Conservation (phyloP, 2,888 invertebrate species). For the Sesamia inferens region DNA sequence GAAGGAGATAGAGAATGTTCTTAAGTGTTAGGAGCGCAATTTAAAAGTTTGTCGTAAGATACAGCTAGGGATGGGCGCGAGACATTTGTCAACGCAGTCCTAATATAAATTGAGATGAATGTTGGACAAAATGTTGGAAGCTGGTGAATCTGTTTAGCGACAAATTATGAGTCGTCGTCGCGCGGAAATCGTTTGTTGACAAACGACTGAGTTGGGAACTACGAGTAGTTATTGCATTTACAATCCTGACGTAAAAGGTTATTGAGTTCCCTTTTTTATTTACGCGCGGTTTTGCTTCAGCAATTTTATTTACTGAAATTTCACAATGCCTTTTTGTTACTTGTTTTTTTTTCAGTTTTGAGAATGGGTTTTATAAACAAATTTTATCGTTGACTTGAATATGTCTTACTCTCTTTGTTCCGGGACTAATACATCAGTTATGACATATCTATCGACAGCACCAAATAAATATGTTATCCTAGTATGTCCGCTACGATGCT, state of each 20-base stretch:
- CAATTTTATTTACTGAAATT: slow-evolving; percentile 17
- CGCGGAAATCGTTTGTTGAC: slow-evolving; percentile 38
- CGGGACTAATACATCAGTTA: neutral
- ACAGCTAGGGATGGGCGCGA: slow-evolving; percentile 41
- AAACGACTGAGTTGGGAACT: slow-evolving; percentile 41
- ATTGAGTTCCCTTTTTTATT: slow-evolving; percentile 5
- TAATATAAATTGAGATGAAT: slow-evolving; percentile 59
- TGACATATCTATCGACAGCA: slow-evolving; percentile 9
- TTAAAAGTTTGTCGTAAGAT: slow-evolving; percentile 61
- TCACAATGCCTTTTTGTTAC: neutral
- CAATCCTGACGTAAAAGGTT: slow-evolving; percentile 13
- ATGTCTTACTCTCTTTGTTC: neutral
- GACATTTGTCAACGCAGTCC: slow-evolving; percentile 49
- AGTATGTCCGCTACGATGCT: slow-evolving; percentile 11
- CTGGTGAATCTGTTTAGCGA: slow-evolving; percentile 44
- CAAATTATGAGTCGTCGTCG: slow-evolving; percentile 20
- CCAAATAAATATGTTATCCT: slow-evolving; percentile 23
- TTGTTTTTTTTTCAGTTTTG: neutral
- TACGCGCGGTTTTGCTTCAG: slow-evolving; percentile 14
- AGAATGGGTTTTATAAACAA: neutral
- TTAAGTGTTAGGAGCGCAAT: slow-evolving; percentile 56
- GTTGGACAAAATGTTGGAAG: slow-evolving; percentile 50
- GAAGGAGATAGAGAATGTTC: slow-evolving; percentile 43
- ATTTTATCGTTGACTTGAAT: neutral
- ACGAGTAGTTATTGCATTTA: slow-evolving; percentile 34